Evolutionary conservation across 2,113 vertebrate genomes (phyloP), one percentile per base, ranked within the genome.

Genomic region (Prolemur simus): DNA sequence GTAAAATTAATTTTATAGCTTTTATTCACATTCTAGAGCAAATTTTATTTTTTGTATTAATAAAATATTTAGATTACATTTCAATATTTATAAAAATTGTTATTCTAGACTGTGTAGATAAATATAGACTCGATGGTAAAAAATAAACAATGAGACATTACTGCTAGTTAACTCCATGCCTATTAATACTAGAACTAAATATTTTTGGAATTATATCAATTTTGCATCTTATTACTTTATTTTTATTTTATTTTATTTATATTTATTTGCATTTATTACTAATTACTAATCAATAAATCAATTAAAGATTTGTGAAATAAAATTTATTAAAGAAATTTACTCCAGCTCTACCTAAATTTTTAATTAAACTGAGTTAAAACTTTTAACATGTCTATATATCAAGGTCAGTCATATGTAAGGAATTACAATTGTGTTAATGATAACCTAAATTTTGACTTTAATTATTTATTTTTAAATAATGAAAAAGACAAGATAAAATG

Each of bases 31-130:
- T 60, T 89, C 8, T 82, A 87, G 54, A 83, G 83, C 18, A 63
- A 95, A 88, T 5, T 34, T 37, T 34, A 49, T 37, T 85, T 95
- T 60, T 25, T 77, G 18, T 45, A 80, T 49, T 56, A 56, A 56
- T 56, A 21, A 47, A 17, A 66, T 52, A 81, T 81, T 97, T 81
- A 56, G 32, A 63, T 81, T 81, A 39, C 3, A 52, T 87, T 87
- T 91, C n/a, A 95, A 74, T 74, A 91, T 81, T 91, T 82, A 39
- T 74, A 27, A 91, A 92, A 92, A 34, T 49, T 64, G 0, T 82
- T 69, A 42, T 49, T 71, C 37, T 37, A 68, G 21, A 39, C 18
- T 58, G 6, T 66, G 5, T 63, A 56, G 25, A 63, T 64, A 34
- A 71, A 82, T 42, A 85, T 27, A 78, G 54, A 60, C 42, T 82